Conservation (phyloP, 2,888 invertebrate genomes). For the Drepanosiphum platanoidis region DNA sequence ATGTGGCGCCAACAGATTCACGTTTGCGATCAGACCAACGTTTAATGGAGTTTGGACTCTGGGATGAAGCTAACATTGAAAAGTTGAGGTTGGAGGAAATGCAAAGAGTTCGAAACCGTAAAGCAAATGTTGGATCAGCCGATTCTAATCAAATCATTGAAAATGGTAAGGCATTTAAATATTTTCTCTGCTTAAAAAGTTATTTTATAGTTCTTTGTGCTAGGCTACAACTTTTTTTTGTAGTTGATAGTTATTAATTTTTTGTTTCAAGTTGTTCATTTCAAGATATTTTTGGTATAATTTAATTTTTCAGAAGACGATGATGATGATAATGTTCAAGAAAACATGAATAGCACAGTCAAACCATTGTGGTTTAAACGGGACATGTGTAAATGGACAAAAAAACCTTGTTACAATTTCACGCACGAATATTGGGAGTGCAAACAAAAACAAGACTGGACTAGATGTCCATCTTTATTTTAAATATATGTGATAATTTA, state of each 20-base stretch:
- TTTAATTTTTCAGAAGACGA: constrained; percentile 56
- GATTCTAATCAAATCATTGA: constrained; percentile 72
- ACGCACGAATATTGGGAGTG: constrained; percentile 92
- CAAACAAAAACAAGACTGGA: constrained; percentile 90
- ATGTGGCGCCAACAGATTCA: constrained; percentile 94
- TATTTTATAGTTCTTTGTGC: neutral
- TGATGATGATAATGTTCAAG: constrained; percentile 67
- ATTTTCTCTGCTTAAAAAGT: neutral
- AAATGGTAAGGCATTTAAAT: constrained; percentile 11
- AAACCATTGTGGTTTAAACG: constrained; percentile 92
- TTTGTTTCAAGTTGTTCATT: neutral
- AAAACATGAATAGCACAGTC: constrained; percentile 77
- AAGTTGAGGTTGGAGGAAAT: constrained; percentile 93
- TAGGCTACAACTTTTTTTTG: neutral
- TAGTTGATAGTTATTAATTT: neutral
- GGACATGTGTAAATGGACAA: constrained; percentile 75
- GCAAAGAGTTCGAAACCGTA: constrained; percentile 73
- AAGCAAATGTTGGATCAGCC: constrained; percentile 71
- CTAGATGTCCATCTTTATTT: constrained; percentile 90
- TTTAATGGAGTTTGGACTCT: constrained; percentile 92
- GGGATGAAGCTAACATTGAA: constrained; percentile 90
- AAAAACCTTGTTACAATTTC: constrained; percentile 79
- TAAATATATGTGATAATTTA: constrained; percentile 65
- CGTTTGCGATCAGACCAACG: constrained; percentile 94
- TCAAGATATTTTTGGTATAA: neutral